Percentiles rank a stretch among this genome's conserved stretches.
Evolutionary conservation across 1,140 invertebrate species (phyloP).

Genomic region (Neomicropteryx cornuta): DNA sequence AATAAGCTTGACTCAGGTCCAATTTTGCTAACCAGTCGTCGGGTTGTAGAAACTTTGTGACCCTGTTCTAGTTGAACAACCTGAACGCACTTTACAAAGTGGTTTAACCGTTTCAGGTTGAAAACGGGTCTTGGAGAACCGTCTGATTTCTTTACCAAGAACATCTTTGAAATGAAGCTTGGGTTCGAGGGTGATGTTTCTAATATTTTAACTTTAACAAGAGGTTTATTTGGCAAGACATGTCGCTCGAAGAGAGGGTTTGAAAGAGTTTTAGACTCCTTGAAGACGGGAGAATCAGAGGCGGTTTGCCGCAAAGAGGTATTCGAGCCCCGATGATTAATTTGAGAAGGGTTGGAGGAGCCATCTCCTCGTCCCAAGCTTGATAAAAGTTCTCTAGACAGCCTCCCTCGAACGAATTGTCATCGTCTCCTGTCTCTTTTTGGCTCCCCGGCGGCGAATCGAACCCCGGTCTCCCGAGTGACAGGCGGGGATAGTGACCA

Average conservation of each 20-base stretch:
- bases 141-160: conserved; percentile 14
- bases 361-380: conserved; percentile 11
- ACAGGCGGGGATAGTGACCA: too few relatives aligned
- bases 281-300: conserved; percentile 12
- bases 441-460: not conserved
- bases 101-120: conserved; percentile 19
- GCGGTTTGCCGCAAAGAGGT: conserved; percentile 16
- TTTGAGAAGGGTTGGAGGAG: conserved; percentile 10
- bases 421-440: too few relatives aligned
- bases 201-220: conserved; percentile 11
- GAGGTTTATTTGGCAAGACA: conserved; percentile 13
- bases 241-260: conserved; percentile 10
- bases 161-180: conserved; percentile 22
- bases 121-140: too few relatives aligned
- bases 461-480: too few relatives aligned
- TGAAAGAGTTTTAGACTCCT: conserved; percentile 10
- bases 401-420: too few relatives aligned
- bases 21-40: conserved; percentile 16
- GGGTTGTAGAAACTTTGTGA: conserved; percentile 18
- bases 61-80: conserved; percentile 16
- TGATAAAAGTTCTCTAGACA: conserved; percentile 12
- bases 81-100: conserved; percentile 16
- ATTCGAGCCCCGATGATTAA: conserved; percentile 15
- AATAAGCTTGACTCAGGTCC: conserved; percentile 23
- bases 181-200: conserved; percentile 10